Conservation (phyloP, 2,797 vertebrate species). For the Loris lydekkerianus region DNA sequence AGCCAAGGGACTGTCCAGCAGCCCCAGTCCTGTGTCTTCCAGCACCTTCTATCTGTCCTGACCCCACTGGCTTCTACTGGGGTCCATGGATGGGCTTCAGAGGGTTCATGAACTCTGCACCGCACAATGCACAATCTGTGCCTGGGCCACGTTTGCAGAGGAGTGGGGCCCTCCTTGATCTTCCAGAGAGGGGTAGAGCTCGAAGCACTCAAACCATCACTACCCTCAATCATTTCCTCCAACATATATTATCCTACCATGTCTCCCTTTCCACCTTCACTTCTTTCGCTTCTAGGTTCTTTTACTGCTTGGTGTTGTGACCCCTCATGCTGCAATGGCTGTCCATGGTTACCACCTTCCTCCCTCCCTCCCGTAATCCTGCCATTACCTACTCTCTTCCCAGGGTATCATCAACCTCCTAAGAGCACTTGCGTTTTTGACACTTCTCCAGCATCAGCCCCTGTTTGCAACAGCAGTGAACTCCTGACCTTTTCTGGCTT, state of each 20-base stretch:
- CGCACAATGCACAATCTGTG: background rate
- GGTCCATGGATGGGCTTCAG: no score
- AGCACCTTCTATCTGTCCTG: background rate
- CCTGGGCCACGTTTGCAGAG: background rate
- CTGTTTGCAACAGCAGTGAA: background rate
- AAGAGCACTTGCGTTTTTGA: background rate
- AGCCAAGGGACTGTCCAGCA: background rate
- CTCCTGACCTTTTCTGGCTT: background rate
- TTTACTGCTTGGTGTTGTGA: background rate
- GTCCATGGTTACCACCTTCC: background rate
- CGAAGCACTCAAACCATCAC: background rate
- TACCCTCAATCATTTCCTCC: background rate
- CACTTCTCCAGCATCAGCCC: background rate
- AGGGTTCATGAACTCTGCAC: background rate
- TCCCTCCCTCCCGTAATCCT: background rate
- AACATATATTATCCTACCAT: background rate
- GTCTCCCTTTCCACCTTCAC: background rate
- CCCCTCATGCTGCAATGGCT: background rate
- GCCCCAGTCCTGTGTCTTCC: no score
- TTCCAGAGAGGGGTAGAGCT: background rate
- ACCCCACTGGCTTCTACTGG: rapidly evolving
- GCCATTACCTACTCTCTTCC: background rate
- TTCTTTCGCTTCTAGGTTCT: background rate
- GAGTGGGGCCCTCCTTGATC: background rate
- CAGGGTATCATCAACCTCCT: background rate